Conservation (phyloP, 1,140 invertebrate genomes). For the Asobara japonica region DNA sequence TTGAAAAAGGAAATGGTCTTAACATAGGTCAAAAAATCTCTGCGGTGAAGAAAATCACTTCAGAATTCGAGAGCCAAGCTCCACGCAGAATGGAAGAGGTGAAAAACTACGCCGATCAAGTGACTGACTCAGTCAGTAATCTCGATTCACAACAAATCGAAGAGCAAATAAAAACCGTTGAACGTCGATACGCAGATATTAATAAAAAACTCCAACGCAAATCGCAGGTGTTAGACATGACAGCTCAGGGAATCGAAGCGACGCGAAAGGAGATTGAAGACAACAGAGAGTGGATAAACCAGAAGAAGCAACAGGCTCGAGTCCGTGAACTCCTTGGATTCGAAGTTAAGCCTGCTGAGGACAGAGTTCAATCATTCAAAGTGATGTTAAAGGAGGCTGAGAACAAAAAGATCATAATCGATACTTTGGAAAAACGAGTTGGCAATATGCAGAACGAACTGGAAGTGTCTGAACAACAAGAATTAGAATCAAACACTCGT, state of each 20-base stretch:
- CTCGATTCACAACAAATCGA: conserved; percentile 90
- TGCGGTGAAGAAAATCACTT: conserved; percentile 74
- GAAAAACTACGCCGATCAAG: conserved; percentile 74
- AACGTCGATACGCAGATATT: conserved; percentile 84
- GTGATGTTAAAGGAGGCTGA: conserved; percentile 84
- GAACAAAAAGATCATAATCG: conserved; percentile 82
- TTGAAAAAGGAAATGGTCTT: conserved; percentile 84
- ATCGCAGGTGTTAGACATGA: conserved; percentile 80
- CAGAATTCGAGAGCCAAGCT: conserved; percentile 77
- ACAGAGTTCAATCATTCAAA: conserved; percentile 76
- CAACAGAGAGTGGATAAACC: conserved; percentile 82
- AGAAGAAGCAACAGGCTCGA: conserved; percentile 76
- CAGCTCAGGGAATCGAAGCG: conserved; percentile 81
- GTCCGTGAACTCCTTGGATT: conserved; percentile 76
- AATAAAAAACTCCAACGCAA: conserved; percentile 85
- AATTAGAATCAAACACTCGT: conserved; percentile 74
- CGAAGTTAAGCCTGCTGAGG: conserved; percentile 79
- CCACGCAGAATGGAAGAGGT: conserved; percentile 75
- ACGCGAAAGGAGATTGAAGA: conserved; percentile 79
- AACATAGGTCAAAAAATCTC: conserved; percentile 83
- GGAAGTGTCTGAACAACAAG: conserved; percentile 80
- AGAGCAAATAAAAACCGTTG: conserved; percentile 84
- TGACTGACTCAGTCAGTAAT: conserved; percentile 84
- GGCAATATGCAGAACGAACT: conserved; percentile 85
- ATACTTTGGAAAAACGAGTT: conserved; percentile 84